Evolutionary conservation across 2,888 invertebrate species (phyloP), one percentile per base, ranked within the genome.

Genomic region (Thyatira batis): DNA sequence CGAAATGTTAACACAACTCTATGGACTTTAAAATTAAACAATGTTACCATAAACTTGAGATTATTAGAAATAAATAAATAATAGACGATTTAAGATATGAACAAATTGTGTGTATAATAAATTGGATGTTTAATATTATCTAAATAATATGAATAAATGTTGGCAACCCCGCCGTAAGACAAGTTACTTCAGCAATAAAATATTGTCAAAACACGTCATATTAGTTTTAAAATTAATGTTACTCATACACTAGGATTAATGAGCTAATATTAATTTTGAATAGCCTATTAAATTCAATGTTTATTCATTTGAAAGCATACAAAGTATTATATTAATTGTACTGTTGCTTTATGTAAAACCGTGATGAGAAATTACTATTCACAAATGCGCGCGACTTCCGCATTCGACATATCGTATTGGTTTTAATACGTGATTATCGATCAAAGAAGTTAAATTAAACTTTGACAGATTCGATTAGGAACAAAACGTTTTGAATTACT

Each of bases 141-240:
- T 49, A 45, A 45, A 49, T 45, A 25, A 21, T 23, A 20, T 2
- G 9, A 10, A 13, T n/a, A n/a, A 52, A 27, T 46, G 57, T 52
- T 50, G 21, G 9, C 53, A 51, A 51, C 53, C 28, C 45, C 53
- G 45, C 45, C 48, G 50, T 50, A 4, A 23, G 13, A 25, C 1
- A 23, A 21, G 25, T 23, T 46, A 25, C 23, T 13, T 3, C 5
- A 13, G 23, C 17, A 43, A 51, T 55, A 53, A 51, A 51, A 53
- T 50, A 55, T n/a, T 50, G 55, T 55, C 51, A 20, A 48, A 58
- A 53, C 33, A 11, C 50, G 55, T 51, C 53, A 51, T 49, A 46
- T 51, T 44, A 51, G 33, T 30, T 48, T 45, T 51, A 33, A 46
- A 44, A 55, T 46, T 25, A 46, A 46, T 46, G 13, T 23, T 4